Conservation (phyloP, 2,888 invertebrate species). For the Harmothoe impar region DNA sequence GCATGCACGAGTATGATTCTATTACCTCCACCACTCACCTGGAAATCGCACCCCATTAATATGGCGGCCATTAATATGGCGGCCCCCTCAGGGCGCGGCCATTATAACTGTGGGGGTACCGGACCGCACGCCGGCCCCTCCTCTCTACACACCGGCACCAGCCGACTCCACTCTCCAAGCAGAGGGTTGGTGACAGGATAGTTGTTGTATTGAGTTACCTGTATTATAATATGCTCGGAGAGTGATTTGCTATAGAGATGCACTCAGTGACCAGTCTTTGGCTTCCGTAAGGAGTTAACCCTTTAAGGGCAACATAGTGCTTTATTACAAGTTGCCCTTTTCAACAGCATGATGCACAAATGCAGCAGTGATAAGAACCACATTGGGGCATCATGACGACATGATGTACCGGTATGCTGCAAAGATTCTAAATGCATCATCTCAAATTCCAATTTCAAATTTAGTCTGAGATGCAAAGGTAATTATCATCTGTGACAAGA, state of each 20-base stretch:
- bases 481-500: too few species aligned
- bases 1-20: constrained; percentile 31
- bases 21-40: constrained; percentile 3
- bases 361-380: too few species aligned
- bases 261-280: not conserved
- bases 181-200: not conserved
- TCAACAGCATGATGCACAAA: too few species aligned
- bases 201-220: not conserved
- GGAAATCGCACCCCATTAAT: constrained; percentile 6
- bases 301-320: too few species aligned
- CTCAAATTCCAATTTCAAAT: too few species aligned
- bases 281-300: too few species aligned
- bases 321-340: too few species aligned
- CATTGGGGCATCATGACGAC: too few species aligned
- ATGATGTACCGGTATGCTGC: too few species aligned
- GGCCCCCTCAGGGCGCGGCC: not conserved
- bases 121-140: not conserved
- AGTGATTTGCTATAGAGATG: not conserved
- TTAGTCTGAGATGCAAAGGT: too few species aligned
- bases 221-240: not conserved
- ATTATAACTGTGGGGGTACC: constrained; percentile 27
- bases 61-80: not conserved
- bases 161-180: not conserved
- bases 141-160: not conserved
- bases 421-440: too few species aligned